Conservation (phyloP, 2,113 vertebrate genomes). For the Thunnus thynnus region DNA sequence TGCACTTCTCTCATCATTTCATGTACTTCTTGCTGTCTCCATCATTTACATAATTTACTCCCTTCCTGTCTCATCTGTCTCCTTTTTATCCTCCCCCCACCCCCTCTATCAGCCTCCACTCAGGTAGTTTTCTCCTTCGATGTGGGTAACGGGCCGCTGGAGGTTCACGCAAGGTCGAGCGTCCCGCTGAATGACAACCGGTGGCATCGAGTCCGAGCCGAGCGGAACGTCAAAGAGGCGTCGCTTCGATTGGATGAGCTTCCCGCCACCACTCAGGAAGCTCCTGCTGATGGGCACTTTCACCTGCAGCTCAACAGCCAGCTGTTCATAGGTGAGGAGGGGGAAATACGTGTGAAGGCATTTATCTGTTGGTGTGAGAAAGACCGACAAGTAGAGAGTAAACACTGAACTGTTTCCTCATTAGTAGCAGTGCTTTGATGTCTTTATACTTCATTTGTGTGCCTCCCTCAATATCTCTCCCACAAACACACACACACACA, state of each 20-base stretch:
- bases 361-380: too few relatives aligned
- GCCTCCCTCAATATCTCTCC: background rate
- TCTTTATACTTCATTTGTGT: background rate
- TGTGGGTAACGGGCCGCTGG: constrained; percentile 93
- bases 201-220: constrained; percentile 93
- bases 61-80: background rate
- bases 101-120: constrained; percentile 83
- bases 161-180: constrained; percentile 86
- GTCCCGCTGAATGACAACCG: constrained; percentile 89
- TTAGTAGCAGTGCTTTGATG: background rate
- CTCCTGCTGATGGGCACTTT: constrained; percentile 91
- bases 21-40: too few relatives aligned
- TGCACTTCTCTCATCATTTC: too few relatives aligned
- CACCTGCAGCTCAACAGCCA: constrained; percentile 97
- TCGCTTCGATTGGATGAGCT: constrained; percentile 89
- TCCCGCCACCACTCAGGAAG: constrained; percentile 79
- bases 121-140: constrained; percentile 94
- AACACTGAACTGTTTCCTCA: background rate
- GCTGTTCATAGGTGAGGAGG: constrained; percentile 92
- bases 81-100: constrained; percentile 9
- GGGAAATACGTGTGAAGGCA: too few relatives aligned
- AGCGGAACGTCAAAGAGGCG: constrained; percentile 94
- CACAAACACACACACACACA: too few relatives aligned
- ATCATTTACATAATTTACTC: too few relatives aligned
- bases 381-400: too few relatives aligned